phyloP scores from a whole-genome alignment of 2,113 vertebrate genomes.

The Ursus arctos region DNA sequence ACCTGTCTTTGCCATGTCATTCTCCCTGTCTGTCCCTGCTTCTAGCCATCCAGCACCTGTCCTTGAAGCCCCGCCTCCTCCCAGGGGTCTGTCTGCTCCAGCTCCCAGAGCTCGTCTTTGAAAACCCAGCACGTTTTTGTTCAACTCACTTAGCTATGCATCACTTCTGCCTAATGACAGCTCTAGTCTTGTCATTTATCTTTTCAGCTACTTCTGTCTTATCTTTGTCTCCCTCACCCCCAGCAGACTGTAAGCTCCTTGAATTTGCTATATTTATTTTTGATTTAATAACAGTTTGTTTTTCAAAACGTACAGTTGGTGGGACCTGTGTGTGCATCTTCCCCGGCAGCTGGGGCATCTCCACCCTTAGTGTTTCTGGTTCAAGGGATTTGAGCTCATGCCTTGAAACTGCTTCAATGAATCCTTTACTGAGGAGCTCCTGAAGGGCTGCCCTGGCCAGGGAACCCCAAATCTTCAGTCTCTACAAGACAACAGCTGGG shows the following conservation, averaged over 20 bases:
- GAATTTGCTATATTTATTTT: neutral
- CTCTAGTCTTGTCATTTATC: neutral
- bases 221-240: neutral
- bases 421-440: conserved; percentile 86
- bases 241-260: neutral
- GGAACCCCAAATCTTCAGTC: conserved; percentile 96
- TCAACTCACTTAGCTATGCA: neutral
- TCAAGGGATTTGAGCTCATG: conserved; percentile 96
- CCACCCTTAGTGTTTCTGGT: conserved; percentile 96
- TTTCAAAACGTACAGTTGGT: neutral
- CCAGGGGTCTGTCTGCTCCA: neutral
- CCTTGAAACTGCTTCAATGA: conserved; percentile 96
- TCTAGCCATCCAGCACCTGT: neutral
- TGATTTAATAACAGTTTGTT: neutral
- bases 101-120: neutral
- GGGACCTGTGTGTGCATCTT: conserved; percentile 78
- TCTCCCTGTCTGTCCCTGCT: neutral
- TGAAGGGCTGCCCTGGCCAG: conserved; percentile 83
- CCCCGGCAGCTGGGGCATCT: conserved; percentile 89
- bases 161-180: neutral
- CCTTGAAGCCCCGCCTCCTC: neutral
- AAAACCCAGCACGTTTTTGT: neutral
- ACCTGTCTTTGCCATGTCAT: neutral
- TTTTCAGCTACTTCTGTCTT: neutral
- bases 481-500: conserved; percentile 92